Percentiles rank a stretch among this genome's conserved stretches.
Evolutionary conservation across 2,888 invertebrate species (phyloP).

Genomic region (Plusia festucae): DNA sequence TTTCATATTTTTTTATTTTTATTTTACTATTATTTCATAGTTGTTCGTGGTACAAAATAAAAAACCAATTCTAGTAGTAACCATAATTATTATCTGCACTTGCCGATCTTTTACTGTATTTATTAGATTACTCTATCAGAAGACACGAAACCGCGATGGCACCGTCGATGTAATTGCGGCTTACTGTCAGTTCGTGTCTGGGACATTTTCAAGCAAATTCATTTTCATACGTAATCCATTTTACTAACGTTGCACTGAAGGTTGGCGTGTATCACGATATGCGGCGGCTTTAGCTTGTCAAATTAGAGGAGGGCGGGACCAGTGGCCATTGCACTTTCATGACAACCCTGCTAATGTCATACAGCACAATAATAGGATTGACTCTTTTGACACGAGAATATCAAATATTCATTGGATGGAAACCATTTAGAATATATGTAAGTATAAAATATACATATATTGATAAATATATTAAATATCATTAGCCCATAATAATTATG

Average conservation of each 20-base stretch:
- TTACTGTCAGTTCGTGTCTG: conserved; percentile 43
- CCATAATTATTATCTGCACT: conserved; percentile 11
- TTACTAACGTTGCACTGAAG: conserved; percentile 54
- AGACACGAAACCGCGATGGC: conserved; percentile 25
- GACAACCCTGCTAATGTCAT: conserved; percentile 26
- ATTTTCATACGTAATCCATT: conserved; percentile 61
- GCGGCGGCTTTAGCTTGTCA: conserved; percentile 69
- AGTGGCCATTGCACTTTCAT: conserved; percentile 62
- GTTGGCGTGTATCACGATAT: conserved; percentile 76
- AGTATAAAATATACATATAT: no score
- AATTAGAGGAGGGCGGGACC: conserved; percentile 64
- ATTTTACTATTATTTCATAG: no score
- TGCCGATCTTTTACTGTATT: conserved; percentile 24
- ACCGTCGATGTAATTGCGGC: conserved; percentile 12
- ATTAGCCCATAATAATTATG: no score
- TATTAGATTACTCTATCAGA: conserved; percentile 43
- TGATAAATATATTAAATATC: no score
- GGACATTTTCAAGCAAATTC: conserved; percentile 48
- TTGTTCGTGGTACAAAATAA: not conserved
- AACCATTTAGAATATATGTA: no score
- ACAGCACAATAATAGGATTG: conserved; percentile 1
- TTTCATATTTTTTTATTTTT: no score
- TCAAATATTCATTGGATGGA: not conserved
- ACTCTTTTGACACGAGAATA: not conserved
- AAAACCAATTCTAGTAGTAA: no score